Base-by-base conservation (phyloP, 2,797 vertebrate species). In the Sebastes steindachneri region DNA sequence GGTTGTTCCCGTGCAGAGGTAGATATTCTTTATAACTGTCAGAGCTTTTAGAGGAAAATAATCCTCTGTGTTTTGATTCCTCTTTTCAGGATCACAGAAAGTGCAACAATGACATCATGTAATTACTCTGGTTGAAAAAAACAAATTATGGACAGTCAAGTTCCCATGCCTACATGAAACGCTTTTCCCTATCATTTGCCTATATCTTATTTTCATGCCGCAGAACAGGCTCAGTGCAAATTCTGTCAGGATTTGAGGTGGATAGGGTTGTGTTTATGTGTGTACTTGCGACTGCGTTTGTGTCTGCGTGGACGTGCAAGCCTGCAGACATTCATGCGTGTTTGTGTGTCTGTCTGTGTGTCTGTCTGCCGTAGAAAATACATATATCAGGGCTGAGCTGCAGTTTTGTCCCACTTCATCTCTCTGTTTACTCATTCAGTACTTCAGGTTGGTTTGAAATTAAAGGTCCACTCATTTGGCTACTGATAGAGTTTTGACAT, bases 201-300 rank as follows among this genome's bases (percentile, higher is more conserved):
- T 88, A 73, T 82, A 82, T 94, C 90, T 92, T 81, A 88, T 93
- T 92, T 93, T 89, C 86, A 81, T 84, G 76, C 89, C 85, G 23
- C 84, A 77, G 71, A 81, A 62, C 67, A 58, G 60, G 31, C 84
- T 83, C 69, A 41, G 80, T 74, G 88, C 85, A 90, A 91, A 87
- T 87, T 75, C 64, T 31, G 71, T 84, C 77, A 79, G 86, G 82
- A 85, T 86, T 83, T 90, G 89, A 90, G 88, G 88, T 76, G 79
- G 74, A 88, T 65, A 80, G 64, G 88, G 77, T 84, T 88, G 85
- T 89, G 84, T 91, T 90, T 92, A 87, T 77, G 85, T 85, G 76
- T 87, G 88, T 86, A 59, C 19, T 69, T 84, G 77, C 23, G 2
- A 11, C 51, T 63, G 31, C 4, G 45, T 80, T 65, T 54, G 72